Evolutionary conservation across 2,797 vertebrate genomes (phyloP).

Genomic region (Todus mexicanus): DNA sequence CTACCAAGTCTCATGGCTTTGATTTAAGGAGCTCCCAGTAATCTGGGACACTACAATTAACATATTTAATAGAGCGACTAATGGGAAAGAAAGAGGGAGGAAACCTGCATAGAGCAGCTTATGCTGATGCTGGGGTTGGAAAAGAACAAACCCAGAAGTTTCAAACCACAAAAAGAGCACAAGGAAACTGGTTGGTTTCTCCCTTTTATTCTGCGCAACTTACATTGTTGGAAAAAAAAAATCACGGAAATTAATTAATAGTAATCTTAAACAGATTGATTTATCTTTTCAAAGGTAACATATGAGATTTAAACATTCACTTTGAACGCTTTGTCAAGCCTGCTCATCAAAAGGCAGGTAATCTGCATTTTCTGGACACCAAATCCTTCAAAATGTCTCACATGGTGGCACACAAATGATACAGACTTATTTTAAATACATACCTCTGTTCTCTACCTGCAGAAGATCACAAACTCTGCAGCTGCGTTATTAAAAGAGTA

Average conservation of each 20-base stretch:
- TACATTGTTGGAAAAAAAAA: background rate
- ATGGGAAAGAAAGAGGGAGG: slow-evolving; percentile 35
- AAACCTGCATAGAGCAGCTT: background rate
- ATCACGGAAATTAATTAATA: background rate
- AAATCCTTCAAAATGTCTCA: background rate
- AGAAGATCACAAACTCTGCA: background rate
- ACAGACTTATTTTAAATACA: background rate
- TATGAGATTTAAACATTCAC: background rate
- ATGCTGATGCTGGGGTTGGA: background rate
- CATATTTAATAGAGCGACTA: slow-evolving; percentile 68
- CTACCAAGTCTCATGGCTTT: slow-evolving; percentile 53
- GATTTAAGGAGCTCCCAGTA: slow-evolving; percentile 63
- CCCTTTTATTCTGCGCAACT: background rate
- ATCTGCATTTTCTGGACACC: background rate
- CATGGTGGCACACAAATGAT: background rate
- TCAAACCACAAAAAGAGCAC: background rate
- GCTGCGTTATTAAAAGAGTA: background rate
- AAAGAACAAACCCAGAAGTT: slow-evolving; percentile 20
- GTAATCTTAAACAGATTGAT: background rate
- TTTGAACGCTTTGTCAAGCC: background rate
- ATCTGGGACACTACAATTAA: slow-evolving; percentile 64
- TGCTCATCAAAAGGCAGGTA: background rate
- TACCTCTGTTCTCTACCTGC: background rate
- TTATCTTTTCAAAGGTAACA: background rate
- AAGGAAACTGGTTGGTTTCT: background rate